Evolutionary conservation across 2,797 vertebrate genomes (phyloP).

Genomic region (Sandelia bainsii): DNA sequence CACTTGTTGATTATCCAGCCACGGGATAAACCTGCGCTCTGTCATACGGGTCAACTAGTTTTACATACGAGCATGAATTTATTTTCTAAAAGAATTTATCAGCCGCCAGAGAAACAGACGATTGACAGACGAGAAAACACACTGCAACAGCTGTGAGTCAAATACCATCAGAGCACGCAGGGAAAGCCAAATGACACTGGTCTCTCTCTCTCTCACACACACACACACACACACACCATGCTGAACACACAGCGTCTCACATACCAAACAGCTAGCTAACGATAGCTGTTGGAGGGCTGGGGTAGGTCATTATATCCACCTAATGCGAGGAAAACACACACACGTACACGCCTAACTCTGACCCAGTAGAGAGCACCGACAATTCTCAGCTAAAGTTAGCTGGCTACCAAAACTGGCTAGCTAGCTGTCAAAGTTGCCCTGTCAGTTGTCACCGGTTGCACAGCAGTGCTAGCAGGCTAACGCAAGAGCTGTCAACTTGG

Average conservation of each 20-base stretch:
- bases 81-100: constrained; percentile 56
- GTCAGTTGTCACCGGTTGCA: constrained; percentile 83
- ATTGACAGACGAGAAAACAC: constrained; percentile 79
- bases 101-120: constrained; percentile 60
- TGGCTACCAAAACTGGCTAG: constrained; percentile 73
- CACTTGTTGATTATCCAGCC: constrained; percentile 80
- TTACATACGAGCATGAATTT: constrained; percentile 18
- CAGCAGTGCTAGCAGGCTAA: constrained; percentile 78
- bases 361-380: constrained; percentile 50
- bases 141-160: constrained; percentile 82
- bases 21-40: constrained; percentile 49
- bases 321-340: constrained; percentile 34
- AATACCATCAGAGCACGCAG: constrained; percentile 71
- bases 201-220: constrained; percentile 30
- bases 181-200: constrained; percentile 71
- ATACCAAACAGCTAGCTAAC: constrained; percentile 79
- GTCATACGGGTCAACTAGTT: constrained; percentile 19
- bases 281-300: constrained; percentile 60
- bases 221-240: constrained; percentile 53
- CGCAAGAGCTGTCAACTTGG: constrained; percentile 81
- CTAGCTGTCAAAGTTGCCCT: constrained; percentile 85
- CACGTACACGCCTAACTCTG: constrained; percentile 35
- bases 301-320: constrained; percentile 55
- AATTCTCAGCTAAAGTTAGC: constrained; percentile 74
- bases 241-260: constrained; percentile 73